Conservation (phyloP, 2,888 invertebrate genomes). For the Heteromyza rotundicornis region DNA sequence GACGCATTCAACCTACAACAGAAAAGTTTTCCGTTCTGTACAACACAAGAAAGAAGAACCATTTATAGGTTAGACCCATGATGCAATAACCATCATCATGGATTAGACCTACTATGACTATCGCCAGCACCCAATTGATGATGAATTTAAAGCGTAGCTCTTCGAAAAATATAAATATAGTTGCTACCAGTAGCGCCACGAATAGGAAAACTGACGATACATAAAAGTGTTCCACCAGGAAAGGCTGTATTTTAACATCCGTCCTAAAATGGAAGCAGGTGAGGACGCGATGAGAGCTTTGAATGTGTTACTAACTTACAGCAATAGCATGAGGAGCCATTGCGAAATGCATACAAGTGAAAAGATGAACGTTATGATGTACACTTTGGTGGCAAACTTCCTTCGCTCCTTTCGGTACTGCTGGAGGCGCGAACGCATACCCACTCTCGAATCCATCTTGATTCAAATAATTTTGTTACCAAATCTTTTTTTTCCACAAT, state of each 20-base stretch:
- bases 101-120: constrained; percentile 47
- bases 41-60: no score
- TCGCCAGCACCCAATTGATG: constrained; percentile 39
- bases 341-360: constrained; percentile 38
- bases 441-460: no score
- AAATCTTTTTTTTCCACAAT: no score
- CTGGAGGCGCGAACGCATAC: constrained; percentile 11
- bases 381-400: constrained; percentile 39
- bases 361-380: constrained; percentile 33
- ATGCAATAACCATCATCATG: no score
- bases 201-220: constrained; percentile 37
- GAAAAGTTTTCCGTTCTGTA: no score
- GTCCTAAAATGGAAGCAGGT: neutral
- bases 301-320: constrained; percentile 35
- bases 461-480: neutral
- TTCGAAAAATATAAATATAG: constrained; percentile 44
- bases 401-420: constrained; percentile 37
- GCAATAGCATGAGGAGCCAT: constrained; percentile 32
- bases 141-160: constrained; percentile 32
- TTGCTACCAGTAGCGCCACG: constrained; percentile 32
- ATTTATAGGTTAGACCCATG: no score
- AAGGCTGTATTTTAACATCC: neutral
- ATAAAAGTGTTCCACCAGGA: constrained; percentile 20
- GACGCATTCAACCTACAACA: neutral
- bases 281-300: neutral